Conservation (phyloP, 1,140 invertebrate species). For the Trichonephila clavipes region DNA sequence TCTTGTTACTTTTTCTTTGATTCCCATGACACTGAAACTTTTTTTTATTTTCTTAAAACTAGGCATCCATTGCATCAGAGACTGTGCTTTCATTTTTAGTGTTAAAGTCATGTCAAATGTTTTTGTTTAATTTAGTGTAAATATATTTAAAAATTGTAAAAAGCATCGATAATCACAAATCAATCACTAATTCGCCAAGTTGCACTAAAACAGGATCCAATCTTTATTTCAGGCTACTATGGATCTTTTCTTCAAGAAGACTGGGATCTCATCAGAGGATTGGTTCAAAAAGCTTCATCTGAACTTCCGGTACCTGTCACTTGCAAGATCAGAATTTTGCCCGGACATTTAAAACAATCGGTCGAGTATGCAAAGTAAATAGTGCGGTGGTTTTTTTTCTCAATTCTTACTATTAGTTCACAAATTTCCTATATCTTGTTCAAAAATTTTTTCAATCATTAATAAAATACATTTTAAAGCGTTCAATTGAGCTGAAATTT, state of each 20-base stretch:
- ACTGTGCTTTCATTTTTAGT: too few species aligned
- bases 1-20: neutral
- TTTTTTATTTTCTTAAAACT: neutral
- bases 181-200: too few species aligned
- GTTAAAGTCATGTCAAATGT: too few species aligned
- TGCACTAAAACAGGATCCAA: neutral
- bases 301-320: constrained; percentile 92
- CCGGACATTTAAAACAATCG: constrained; percentile 90
- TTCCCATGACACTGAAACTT: neutral
- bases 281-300: constrained; percentile 84
- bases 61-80: too few species aligned
- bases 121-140: too few species aligned
- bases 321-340: constrained; percentile 96
- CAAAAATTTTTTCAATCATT: too few species aligned
- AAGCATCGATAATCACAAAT: too few species aligned
- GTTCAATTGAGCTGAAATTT: too few species aligned
- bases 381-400: neutral
- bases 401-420: too few species aligned
- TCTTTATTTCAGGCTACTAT: constrained; percentile 81
- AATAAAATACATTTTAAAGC: too few species aligned
- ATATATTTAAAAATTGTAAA: too few species aligned
- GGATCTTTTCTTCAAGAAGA: constrained; percentile 96
- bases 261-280: constrained; percentile 90
- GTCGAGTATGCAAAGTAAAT: constrained; percentile 89
- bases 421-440: too few species aligned